These are phyloP conservation scores for Podarcis raffonei DNA, from an alignment of 2,113 vertebrate species.

Conservation along the genomic window DNA sequence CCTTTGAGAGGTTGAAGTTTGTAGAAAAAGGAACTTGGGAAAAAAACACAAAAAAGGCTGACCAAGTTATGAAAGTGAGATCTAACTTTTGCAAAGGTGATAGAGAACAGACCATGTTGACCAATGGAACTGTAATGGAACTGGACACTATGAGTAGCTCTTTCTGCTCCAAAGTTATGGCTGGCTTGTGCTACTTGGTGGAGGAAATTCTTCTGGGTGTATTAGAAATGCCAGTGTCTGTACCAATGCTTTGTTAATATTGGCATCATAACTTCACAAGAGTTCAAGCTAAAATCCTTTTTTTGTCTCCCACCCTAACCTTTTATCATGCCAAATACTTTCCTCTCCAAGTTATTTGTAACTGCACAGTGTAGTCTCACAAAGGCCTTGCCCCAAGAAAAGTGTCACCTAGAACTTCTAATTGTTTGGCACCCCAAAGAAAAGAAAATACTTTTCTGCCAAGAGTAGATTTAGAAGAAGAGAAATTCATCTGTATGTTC, in stretches of 20 bases:
- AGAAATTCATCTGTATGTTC: slow-evolving; percentile 31
- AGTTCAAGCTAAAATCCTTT: background rate
- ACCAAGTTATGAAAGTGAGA: background rate
- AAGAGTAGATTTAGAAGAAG: slow-evolving; percentile 14
- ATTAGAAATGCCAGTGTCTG: background rate
- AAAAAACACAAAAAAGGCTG: background rate
- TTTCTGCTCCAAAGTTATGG: background rate
- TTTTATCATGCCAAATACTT: background rate
- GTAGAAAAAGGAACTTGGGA: slow-evolving; percentile 1
- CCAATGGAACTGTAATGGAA: slow-evolving; percentile 15
- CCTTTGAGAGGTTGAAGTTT: slow-evolving; percentile 16
- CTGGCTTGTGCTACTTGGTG: background rate
- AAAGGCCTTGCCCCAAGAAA: background rate
- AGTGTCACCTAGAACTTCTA: slow-evolving; percentile 7
- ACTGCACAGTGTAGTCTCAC: background rate
- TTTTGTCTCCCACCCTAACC: background rate
- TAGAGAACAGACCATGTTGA: background rate
- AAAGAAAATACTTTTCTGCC: slow-evolving; percentile 3
- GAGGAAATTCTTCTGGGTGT: background rate
- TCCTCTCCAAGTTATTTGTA: background rate
- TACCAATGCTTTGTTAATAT: background rate
- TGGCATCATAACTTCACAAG: background rate
- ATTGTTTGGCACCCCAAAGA: background rate
- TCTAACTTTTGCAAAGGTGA: slow-evolving; percentile 18
- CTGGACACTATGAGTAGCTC: background rate